phyloP scores from a whole-genome alignment of 2,888 invertebrate species.

The Corythucha ciliata region DNA sequence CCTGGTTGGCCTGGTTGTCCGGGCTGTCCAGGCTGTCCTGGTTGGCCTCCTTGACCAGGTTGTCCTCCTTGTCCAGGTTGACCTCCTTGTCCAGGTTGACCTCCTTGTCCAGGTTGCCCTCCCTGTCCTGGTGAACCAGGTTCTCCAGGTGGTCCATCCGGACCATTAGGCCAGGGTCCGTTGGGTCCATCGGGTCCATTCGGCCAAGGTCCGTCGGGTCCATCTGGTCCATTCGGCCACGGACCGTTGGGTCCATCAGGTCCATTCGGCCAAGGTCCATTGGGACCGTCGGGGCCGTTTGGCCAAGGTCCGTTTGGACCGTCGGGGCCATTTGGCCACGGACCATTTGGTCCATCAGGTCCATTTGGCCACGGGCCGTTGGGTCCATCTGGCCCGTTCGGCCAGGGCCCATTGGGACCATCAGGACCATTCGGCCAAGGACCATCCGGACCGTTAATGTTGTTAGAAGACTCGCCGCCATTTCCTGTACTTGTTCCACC shows the following conservation, averaged over 20 bases:
- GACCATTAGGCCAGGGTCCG: constrained; percentile 12
- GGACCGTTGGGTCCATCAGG: constrained; percentile 9
- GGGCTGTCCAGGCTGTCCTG: background rate
- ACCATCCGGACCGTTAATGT: too few relatives aligned
- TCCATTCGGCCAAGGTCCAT: constrained; percentile 6
- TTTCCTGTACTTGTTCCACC: too few relatives aligned
- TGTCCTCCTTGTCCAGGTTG: constrained; percentile 7
- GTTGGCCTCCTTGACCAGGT: constrained; percentile 14
- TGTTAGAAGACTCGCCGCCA: too few relatives aligned
- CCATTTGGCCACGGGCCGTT: constrained; percentile 11
- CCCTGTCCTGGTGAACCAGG: constrained; percentile 10
- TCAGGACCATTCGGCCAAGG: constrained; percentile 15
- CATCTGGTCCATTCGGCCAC: constrained; percentile 7
- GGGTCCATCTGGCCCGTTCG: background rate
- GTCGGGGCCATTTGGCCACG: constrained; percentile 4
- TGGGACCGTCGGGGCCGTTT: constrained; percentile 16
- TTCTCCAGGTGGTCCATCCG: background rate
- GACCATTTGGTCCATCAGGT: constrained; percentile 9
- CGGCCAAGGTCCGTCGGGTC: constrained; percentile 5
- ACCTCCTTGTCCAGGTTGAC: constrained; percentile 2
- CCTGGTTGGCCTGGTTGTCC: constrained; percentile 4
- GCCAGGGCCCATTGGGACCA: constrained; percentile 5
- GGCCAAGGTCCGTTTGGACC: constrained; percentile 9
- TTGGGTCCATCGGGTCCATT: constrained; percentile 14
- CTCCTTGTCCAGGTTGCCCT: constrained; percentile 4